Conservation (phyloP, 2,113 vertebrate genomes). For the Ivindomyrus marchei region DNA sequence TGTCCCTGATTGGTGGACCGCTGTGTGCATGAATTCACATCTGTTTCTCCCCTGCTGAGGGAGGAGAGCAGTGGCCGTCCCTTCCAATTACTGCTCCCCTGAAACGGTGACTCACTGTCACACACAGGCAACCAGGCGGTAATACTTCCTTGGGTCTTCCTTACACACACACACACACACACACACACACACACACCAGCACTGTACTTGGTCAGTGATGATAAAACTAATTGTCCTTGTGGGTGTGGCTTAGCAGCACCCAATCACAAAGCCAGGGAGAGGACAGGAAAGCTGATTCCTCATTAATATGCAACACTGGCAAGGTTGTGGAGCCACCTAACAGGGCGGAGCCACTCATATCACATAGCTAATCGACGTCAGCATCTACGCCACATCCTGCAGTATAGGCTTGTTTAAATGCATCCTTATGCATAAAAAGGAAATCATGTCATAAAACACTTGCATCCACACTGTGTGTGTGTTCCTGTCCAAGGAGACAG, state of each 20-base stretch:
- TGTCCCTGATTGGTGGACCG: background rate
- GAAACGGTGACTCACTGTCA: constrained; percentile 3
- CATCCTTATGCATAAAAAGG: background rate
- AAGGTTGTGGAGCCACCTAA: background rate
- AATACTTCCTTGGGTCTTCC: background rate
- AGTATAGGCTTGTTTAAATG: background rate
- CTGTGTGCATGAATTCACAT: background rate
- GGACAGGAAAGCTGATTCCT: background rate
- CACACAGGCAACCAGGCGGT: background rate
- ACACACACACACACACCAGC: background rate
- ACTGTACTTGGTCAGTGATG: background rate
- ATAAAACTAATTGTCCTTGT: background rate
- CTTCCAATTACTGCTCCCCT: constrained; percentile 10
- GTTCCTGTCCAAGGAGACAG: background rate
- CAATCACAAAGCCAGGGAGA: background rate
- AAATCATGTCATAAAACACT: background rate
- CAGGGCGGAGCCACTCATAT: background rate
- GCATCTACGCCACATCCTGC: background rate
- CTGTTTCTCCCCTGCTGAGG: background rate
- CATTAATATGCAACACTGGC: background rate
- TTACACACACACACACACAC: background rate
- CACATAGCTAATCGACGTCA: background rate
- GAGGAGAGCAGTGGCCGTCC: background rate
- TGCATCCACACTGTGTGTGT: background rate
- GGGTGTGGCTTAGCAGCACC: background rate